Evolutionary conservation across 2,113 vertebrate species (phyloP), one percentile per base, ranked within the genome.

Genomic region (Megatriorchis doriae): DNA sequence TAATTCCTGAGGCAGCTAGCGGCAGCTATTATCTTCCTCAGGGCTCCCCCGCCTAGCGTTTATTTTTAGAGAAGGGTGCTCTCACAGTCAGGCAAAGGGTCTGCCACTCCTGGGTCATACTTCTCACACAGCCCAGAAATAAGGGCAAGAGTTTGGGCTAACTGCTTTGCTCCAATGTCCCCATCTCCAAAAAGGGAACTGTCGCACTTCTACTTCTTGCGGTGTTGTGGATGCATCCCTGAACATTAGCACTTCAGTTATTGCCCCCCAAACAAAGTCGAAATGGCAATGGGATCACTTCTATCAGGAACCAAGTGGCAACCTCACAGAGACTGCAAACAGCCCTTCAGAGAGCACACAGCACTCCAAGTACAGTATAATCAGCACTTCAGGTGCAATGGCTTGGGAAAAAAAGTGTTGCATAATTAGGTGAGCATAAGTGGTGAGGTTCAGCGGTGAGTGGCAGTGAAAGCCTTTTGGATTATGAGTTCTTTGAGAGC

Each of bases 301-400:
- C 59, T 86, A 27, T 56, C 22, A 59, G 45, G 70, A 95, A 78
- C 18, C n/a, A 81, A 92, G 59, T 32, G 55, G 59, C 68, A 93
- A 86, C 55, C 47, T 89, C 74, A 91, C 8, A 82, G 48, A 67
- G 50, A 81, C 5, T 0, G 3, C 29, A 67, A 89, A 85, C 21
- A 75, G 78, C 71, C 82, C n/a, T 84, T 88, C 94, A 94, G 73
- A 81, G 55, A 50, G 31, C 63, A 74, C 20, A 52, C 20, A 80
- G 58, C 48, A 75, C 67, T 86, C 47, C 42, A 89, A 82, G n/a
- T 63, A 80, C 55, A 85, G 55, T 70, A 74, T n/a, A 94, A 95
- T 52, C 81, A 91, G 78, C 74, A 95, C 56, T 94, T 92, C 67
- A 68, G 78, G 85, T 93, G 93, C 62, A 95, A 79, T 22, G 63